Base-by-base conservation (phyloP, 2,797 vertebrate genomes). In the Scleropages formosus region DNA sequence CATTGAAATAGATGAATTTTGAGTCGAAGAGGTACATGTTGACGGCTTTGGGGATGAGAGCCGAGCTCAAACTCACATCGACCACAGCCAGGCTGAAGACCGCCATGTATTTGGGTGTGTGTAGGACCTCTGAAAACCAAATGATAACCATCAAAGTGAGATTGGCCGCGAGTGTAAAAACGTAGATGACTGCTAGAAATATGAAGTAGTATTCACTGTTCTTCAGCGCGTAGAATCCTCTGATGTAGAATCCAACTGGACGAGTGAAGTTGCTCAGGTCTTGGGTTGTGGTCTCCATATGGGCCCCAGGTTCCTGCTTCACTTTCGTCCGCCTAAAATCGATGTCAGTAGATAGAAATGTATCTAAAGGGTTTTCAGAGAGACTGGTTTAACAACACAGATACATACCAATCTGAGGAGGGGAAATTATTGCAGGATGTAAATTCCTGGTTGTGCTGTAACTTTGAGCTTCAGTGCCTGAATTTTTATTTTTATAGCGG, bases 241-340 rank as follows among this genome's bases (percentile, higher is more conserved):
- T 22, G 58, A 77, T 77, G 53, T 77, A 77, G 62, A 77, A 77
- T 53, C 72, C 77, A 26, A 59, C 26, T 18, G 77, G 77, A 61
- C 63, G 72, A 4, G 77, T 78, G 56, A 78, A 68, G 77, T 78
- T 78, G 56, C 77, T 74, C 51, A 78, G 20, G 51, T 78, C 77
- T 60, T 71, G 60, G 13, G 69, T 67, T 59, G 62, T 72, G 7
- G 68, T 70, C 60, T 72, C 61, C 69, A 72, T 77, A 12, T 53
- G 12, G 46, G 18, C 13, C 44, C 24, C 27, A 49, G n/a, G n/a
- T n/a, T n/a, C n/a, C n/a, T 24, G 11, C 46, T 60, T 12, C 15
- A 39, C 26, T 75, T 1, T 59, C 4, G 20, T 59, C 8, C 18
- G 12, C 56, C 44, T 68, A 39, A 68, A 68, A 68, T 10, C 22